A percentile compares a stretch with the other conserved stretches of the same genome.
These are phyloP conservation scores for Poecilia latipinna DNA, from an alignment of 2,113 vertebrate species.

Conservation along the genomic window DNA sequence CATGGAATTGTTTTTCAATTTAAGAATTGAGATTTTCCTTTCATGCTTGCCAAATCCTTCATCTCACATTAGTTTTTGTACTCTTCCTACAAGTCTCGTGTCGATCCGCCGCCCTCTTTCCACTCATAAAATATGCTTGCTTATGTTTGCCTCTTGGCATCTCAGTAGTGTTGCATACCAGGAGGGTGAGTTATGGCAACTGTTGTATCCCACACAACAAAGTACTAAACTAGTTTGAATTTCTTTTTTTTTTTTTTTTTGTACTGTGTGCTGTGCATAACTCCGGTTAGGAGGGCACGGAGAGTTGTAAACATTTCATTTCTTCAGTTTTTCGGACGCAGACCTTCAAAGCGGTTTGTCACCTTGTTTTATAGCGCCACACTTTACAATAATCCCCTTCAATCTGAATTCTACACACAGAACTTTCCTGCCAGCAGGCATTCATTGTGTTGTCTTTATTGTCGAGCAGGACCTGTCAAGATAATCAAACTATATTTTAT, in stretches of 20 bases:
- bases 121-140: constrained; percentile 75
- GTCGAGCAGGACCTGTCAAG: constrained; percentile 33
- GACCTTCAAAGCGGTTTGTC: constrained; percentile 2
- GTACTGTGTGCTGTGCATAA: constrained; percentile 15
- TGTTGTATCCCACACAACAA: constrained; percentile 64
- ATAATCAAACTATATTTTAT: constrained; percentile 37
- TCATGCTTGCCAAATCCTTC: constrained; percentile 26
- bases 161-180: constrained; percentile 78
- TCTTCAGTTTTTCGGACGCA: constrained; percentile 12
- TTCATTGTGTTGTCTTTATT: constrained; percentile 41
- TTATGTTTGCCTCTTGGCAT: constrained; percentile 79
- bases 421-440: constrained; percentile 39
- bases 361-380: not conserved
- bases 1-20: constrained; percentile 14
- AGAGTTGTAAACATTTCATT: constrained; percentile 19
- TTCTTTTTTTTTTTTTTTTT: constrained; percentile 7
- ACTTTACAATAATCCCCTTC: constrained; percentile 35
- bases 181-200: constrained; percentile 83
- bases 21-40: constrained; percentile 14
- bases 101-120: constrained; percentile 55
- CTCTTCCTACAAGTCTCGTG: not conserved
- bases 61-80: not conserved
- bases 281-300: constrained; percentile 33
- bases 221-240: constrained; percentile 10
- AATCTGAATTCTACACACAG: constrained; percentile 18